These are phyloP conservation scores for Ephestia elutella DNA, from an alignment of 1,140 invertebrate species.

Conservation along the genomic window DNA sequence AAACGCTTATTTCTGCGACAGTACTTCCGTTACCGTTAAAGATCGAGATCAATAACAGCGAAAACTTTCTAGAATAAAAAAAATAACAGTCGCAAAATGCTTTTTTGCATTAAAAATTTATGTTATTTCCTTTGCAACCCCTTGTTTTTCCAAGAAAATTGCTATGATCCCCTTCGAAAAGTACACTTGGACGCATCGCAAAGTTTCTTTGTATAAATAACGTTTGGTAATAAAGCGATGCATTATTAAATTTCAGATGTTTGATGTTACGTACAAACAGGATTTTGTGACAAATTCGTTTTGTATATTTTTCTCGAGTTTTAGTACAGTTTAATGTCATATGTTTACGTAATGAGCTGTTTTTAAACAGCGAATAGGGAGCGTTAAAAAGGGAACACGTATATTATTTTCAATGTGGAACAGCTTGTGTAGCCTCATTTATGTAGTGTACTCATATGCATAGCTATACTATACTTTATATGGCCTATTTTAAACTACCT, in stretches of 20 bases:
- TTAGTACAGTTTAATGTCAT: background rate
- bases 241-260: slow-evolving; percentile 51
- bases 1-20: background rate
- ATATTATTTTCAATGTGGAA: too few species aligned
- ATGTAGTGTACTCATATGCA: too few species aligned
- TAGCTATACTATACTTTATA: too few species aligned
- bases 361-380: background rate
- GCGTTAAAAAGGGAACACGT: background rate
- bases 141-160: slow-evolving; percentile 56
- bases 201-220: slow-evolving; percentile 39
- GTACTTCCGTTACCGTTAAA: background rate
- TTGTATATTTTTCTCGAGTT: background rate
- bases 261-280: slow-evolving; percentile 31
- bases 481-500: too few species aligned
- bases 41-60: background rate
- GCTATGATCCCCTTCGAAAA: slow-evolving; percentile 28
- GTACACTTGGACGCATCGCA: slow-evolving; percentile 33
- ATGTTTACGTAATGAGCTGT: background rate
- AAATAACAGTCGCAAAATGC: slow-evolving; percentile 2
- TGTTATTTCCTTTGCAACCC: slow-evolving; percentile 30
- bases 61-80: slow-evolving; percentile 6
- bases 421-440: too few species aligned
- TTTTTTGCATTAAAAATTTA: slow-evolving; percentile 33
- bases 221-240: slow-evolving; percentile 48
- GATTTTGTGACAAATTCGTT: slow-evolving; percentile 3